A percentile compares a stretch with the other conserved stretches of the same genome.
phyloP scores from a whole-genome alignment of 37 sponge, comb jelly and placozoan species.

The Aplysina aerophoba region DNA sequence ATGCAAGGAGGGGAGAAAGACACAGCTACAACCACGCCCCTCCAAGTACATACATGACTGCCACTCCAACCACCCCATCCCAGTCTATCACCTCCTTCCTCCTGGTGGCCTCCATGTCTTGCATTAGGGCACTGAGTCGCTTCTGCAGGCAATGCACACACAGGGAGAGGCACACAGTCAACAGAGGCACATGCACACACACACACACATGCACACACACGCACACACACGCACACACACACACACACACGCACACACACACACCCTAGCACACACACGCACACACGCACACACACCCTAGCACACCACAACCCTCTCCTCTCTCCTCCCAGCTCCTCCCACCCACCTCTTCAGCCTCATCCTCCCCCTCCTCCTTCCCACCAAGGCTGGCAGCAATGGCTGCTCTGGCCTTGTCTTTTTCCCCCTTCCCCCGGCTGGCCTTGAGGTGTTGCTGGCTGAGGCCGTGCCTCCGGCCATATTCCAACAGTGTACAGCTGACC shows the following conservation, averaged over 20 bases:
- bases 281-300: not conserved
- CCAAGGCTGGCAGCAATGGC: constrained; percentile 71
- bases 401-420: constrained; percentile 61
- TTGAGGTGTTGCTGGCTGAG: constrained; percentile 6
- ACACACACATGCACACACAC: not conserved
- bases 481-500: constrained; percentile 82
- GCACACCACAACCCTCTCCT: not conserved
- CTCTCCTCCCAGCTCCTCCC: not conserved
- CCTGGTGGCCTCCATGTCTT: constrained; percentile 67
- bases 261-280: too few species aligned
- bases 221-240: not conserved
- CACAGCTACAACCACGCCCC: too few species aligned
- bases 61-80: not conserved
- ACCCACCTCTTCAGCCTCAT: constrained; percentile 57
- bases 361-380: constrained; percentile 26
- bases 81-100: constrained; percentile 1
- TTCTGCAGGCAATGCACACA: constrained; percentile 45
- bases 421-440: constrained; percentile 46
- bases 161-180: not conserved
- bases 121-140: constrained; percentile 79
- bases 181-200: not conserved
- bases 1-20: not conserved
- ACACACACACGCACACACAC: not conserved
- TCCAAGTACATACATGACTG: not conserved
- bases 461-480: constrained; percentile 78